Evolutionary conservation across 2,888 invertebrate species (phyloP).

Genomic region (Dynastes hyllus): DNA sequence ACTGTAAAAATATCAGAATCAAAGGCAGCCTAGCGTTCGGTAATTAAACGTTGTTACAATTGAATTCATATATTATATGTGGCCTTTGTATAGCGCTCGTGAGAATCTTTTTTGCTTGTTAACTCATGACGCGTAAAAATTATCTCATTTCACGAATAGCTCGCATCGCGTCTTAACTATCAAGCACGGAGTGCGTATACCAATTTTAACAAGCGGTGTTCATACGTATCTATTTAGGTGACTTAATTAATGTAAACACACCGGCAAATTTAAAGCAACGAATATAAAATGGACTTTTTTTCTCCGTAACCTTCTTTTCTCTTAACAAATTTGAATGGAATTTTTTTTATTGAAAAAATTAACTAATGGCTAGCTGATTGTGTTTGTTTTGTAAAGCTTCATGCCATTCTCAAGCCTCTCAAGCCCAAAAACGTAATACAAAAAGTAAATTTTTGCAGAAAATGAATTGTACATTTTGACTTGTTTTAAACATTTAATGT

Average conservation of each 20-base stretch:
- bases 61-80: constrained; percentile 26
- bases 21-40: constrained; percentile 20
- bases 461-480: no score
- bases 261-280: no score
- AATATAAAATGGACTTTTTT: no score
- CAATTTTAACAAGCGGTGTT: neutral
- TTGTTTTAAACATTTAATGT: no score
- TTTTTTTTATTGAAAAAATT: no score
- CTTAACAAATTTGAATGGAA: no score
- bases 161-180: neutral
- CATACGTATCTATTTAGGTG: neutral
- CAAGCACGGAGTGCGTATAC: neutral
- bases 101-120: constrained; percentile 36
- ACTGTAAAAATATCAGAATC: constrained; percentile 32
- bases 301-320: no score
- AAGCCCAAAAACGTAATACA: no score
- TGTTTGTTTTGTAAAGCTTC: no score
- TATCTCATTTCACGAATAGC: constrained; percentile 11
- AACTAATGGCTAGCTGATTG: no score
- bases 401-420: no score
- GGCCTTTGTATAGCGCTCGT: constrained; percentile 20
- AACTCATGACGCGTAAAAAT: constrained; percentile 27
- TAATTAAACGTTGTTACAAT: constrained; percentile 34
- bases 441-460: no score
- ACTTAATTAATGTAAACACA: neutral